Conservation (phyloP, 2,888 invertebrate species). For the Drosophila mimetica region DNA sequence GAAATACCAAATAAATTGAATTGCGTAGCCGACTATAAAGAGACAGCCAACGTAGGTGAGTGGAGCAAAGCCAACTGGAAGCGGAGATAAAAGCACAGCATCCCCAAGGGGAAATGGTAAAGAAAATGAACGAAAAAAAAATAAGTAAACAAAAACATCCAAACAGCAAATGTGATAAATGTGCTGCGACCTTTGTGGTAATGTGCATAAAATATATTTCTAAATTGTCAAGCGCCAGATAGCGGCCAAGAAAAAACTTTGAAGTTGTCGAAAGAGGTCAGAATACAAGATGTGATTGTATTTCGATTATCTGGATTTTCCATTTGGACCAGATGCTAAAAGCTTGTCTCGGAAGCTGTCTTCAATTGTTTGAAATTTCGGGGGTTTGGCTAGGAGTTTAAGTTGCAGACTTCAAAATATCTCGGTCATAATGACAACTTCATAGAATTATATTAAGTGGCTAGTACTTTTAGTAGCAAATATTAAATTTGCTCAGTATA, state of each 20-base stretch:
- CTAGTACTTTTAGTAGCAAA: no score
- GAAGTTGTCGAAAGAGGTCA: slow-evolving; percentile 27
- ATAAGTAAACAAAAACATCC: slow-evolving; percentile 33
- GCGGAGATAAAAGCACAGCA: slow-evolving; percentile 34
- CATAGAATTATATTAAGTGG: no score
- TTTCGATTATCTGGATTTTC: slow-evolving; percentile 28
- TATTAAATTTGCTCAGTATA: no score
- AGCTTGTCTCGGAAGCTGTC: slow-evolving; percentile 17
- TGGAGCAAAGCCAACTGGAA: slow-evolving; percentile 45
- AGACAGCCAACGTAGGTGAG: slow-evolving; percentile 65
- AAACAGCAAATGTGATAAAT: slow-evolving; percentile 60
- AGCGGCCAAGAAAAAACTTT: slow-evolving; percentile 8
- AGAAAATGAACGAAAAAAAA: slow-evolving; percentile 8
- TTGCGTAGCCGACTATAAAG: slow-evolving; percentile 64
- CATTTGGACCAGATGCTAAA: slow-evolving; percentile 9
- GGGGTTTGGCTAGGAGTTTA: no score
- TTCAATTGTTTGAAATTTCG: slow-evolving; percentile 3
- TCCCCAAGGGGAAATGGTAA: slow-evolving; percentile 15
- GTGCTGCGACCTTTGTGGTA: slow-evolving; percentile 65
- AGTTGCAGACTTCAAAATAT: background rate
- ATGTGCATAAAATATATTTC: slow-evolving; percentile 56
- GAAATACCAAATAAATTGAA: slow-evolving; percentile 70
- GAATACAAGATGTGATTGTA: slow-evolving; percentile 21
- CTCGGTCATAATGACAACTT: no score
- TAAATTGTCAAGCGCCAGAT: slow-evolving; percentile 28